A percentile compares a stretch with the other conserved stretches of the same genome.
These are phyloP conservation scores for Streblospio benedicti DNA, from an alignment of 1,140 invertebrate species.

Conservation along the genomic window DNA sequence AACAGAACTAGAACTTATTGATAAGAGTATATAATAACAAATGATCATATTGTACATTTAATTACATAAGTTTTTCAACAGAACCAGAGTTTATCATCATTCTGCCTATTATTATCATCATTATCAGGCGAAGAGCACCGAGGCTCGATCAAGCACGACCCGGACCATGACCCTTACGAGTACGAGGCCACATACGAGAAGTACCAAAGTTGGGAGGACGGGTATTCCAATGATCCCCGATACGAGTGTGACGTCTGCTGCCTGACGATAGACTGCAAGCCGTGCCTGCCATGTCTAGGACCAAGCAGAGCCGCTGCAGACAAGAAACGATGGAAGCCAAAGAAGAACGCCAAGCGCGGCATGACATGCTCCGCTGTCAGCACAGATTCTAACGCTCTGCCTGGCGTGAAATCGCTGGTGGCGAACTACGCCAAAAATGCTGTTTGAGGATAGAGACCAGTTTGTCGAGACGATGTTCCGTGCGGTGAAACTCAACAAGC, in stretches of 20 bases:
- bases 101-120: too few species aligned
- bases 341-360: not conserved
- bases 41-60: too few species aligned
- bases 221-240: not conserved
- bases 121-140: not conserved
- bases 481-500: slow-evolving; percentile 14
- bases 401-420: slow-evolving; percentile 1
- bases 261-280: not conserved
- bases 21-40: too few species aligned
- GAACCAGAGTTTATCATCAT: too few species aligned
- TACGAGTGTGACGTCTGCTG: not conserved
- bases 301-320: not conserved
- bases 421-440: slow-evolving; percentile 15
- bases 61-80: too few species aligned
- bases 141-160: not conserved
- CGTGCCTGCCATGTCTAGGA: not conserved
- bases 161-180: not conserved
- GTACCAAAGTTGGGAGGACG: not conserved
- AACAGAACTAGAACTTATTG: too few species aligned
- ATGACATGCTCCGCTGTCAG: slow-evolving; percentile 8
- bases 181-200: not conserved
- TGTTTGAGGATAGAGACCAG: slow-evolving; percentile 6
- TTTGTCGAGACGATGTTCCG: slow-evolving; percentile 15
- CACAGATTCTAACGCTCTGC: not conserved
- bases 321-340: not conserved